These are phyloP conservation scores for Hirtodrosophila alboralis DNA, from an alignment of 2,888 invertebrate genomes.

Conservation along the genomic window DNA sequence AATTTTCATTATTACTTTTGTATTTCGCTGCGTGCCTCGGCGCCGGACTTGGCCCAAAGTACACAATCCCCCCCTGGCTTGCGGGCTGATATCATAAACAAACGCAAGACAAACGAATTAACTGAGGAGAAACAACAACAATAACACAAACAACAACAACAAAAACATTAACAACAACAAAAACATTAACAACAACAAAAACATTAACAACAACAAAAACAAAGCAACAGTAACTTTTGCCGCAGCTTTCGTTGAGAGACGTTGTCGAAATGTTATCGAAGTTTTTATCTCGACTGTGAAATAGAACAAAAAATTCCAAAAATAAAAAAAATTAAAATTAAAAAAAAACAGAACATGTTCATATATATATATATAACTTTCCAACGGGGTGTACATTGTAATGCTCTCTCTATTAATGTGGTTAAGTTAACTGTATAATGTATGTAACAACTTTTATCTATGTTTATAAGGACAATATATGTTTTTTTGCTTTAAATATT, in stretches of 20 bases:
- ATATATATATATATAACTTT: no score
- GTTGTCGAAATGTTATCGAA: conserved; percentile 58
- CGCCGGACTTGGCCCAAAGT: conserved; percentile 44
- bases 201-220: conserved; percentile 4
- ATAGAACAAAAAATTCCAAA: conserved; percentile 18
- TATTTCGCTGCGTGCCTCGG: conserved; percentile 58
- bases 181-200: conserved; percentile 22
- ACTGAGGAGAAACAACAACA: conserved; percentile 17
- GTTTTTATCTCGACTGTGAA: conserved; percentile 24
- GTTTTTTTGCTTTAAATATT: no score
- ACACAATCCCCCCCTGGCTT: conserved; percentile 22
- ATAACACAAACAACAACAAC: conserved; percentile 24
- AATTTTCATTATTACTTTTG: conserved; percentile 61
- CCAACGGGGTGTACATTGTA: background rate
- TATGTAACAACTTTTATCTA: no score
- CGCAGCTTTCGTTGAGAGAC: conserved; percentile 21
- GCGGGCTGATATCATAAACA: conserved; percentile 68
- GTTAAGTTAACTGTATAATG: background rate
- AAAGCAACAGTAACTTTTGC: conserved; percentile 22
- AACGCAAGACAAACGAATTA: conserved; percentile 39
- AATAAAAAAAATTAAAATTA: no score
- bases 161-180: conserved; percentile 26
- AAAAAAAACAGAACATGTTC: background rate
- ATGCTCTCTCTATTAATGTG: background rate
- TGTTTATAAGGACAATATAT: no score